Base-by-base conservation (phyloP, 2,113 vertebrate species). In the Melanerpes formicivorus region DNA sequence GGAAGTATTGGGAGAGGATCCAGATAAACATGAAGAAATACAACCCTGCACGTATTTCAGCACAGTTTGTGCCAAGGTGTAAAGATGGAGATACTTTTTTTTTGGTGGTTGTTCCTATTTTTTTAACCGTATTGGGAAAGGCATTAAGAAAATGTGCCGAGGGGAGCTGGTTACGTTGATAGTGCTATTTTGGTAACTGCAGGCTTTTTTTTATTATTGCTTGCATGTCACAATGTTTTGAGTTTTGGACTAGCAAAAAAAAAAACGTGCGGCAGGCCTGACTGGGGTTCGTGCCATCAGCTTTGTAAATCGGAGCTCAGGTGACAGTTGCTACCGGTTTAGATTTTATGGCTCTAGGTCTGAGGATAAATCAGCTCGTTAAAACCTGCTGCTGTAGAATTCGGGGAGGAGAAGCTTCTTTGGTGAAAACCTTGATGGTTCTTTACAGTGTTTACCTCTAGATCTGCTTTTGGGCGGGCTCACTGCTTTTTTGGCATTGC, bases 81-180 rank as follows among this genome's bases (percentile, higher is more conserved):
- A 83, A 84, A 80, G 87, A 88, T 79, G 86, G 83, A 84, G 70
- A 40, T 40, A 34, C 7, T 34, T 34, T 40, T 30, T 67, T 93
- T 93, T 90, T 88, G 12, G 71, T 93, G 40, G 40, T 72, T 92
- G 93, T 89, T 89, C 78, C 34, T 84, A 13, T 92, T 90, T 91
- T 97, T 96, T 90, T 95, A 96, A 90, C 95, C 88, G 79, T 95
- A 97, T 95, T 95, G 93, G 91, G 95, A 95, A 96, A 95, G 95
- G 94, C 69, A 96, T 96, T 96, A 95, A 85, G 90, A 96, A 96
- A 95, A 94, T 96, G 90, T 88, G 80, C 77, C 11, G 55, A 95
- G 95, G 90, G 87, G 83, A 94, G 75, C 80, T 46, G 65, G 84
- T 93, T 96, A 89, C 73, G 92, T 90, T 96, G 65, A 82, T 74